Evolutionary conservation across 2,888 invertebrate genomes (phyloP).

Genomic region (Andricus curvator): DNA sequence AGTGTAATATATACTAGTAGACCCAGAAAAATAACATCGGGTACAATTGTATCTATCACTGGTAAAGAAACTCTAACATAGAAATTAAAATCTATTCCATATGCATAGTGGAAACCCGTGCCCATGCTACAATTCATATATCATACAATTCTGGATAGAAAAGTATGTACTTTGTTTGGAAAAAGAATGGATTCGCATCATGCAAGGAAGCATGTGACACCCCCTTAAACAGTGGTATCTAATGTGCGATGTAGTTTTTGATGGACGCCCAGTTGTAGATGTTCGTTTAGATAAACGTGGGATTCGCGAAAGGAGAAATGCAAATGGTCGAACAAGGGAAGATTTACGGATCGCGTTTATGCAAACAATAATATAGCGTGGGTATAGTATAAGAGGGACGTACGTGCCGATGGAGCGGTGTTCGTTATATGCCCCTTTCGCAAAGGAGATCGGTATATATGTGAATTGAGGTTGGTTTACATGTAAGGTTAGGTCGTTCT

Average conservation of each 20-base stretch:
- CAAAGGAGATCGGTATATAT: conserved; percentile 44
- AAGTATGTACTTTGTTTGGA: neutral
- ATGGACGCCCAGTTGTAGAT: conserved; percentile 14
- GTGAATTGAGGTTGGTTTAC: conserved; percentile 34
- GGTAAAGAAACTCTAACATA: too few species aligned
- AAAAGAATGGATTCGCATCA: neutral
- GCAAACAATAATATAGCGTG: conserved; percentile 69
- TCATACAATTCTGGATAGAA: neutral
- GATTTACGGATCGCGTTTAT: conserved; percentile 71
- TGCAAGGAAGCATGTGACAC: neutral
- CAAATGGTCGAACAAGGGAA: conserved; percentile 36
- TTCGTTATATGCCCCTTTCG: conserved; percentile 13
- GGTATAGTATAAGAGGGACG: conserved; percentile 9
- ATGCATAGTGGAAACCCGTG: too few species aligned
- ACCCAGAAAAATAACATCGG: too few species aligned
- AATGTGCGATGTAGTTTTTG: conserved; percentile 4
- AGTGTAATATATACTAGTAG: too few species aligned
- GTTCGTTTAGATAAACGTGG: conserved; percentile 6
- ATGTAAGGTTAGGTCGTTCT: conserved; percentile 56
- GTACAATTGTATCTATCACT: too few species aligned
- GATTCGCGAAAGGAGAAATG: conserved; percentile 27
- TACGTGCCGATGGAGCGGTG: conserved; percentile 35
- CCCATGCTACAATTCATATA: neutral
- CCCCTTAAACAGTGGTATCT: neutral
- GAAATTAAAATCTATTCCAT: too few species aligned